Conservation (phyloP, 1,140 invertebrate species). For the Nomia melanderi region DNA sequence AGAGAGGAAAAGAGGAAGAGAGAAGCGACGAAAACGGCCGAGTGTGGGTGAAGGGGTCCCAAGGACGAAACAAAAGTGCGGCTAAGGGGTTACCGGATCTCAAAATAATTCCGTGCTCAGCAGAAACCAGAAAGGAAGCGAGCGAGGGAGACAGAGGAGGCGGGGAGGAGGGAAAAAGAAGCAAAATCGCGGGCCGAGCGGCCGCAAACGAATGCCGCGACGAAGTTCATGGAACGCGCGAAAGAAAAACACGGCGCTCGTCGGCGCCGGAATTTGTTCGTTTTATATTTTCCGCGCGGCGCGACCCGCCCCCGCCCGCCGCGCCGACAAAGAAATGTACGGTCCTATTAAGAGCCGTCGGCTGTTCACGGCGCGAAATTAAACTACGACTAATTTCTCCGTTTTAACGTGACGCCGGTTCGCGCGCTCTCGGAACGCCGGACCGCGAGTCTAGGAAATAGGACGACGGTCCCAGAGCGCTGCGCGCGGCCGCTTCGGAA, state of each 20-base stretch:
- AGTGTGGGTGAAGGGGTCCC: not conserved
- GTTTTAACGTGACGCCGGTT: not conserved
- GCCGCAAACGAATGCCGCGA: not conserved
- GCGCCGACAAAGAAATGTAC: slow-evolving; percentile 8
- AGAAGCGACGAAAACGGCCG: not conserved
- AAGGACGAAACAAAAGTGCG: slow-evolving; percentile 22
- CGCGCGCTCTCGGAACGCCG: too few relatives aligned
- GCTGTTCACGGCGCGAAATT: not conserved
- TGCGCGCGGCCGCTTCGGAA: too few relatives aligned
- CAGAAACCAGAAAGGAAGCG: too few relatives aligned
- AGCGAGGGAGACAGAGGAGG: not conserved
- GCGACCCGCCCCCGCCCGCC: not conserved
- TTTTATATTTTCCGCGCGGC: too few relatives aligned
- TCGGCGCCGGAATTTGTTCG: slow-evolving; percentile 6
- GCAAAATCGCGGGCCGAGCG: not conserved
- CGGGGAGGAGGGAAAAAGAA: too few relatives aligned
- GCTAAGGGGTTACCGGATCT: slow-evolving; percentile 17
- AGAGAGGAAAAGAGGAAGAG: too few relatives aligned
- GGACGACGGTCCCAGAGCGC: too few relatives aligned
- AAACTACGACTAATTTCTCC: slow-evolving; percentile 30
- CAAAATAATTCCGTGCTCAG: slow-evolving; percentile 24
- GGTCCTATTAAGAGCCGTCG: slow-evolving; percentile 1
- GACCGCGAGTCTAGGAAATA: too few relatives aligned
- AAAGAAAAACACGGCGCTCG: not conserved
- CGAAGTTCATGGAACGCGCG: not conserved